A percentile compares a stretch with the other conserved stretches of the same genome.
Evolutionary conservation across 2,797 vertebrate species (phyloP).

Genomic region (Schizopygopsis pylzovi): DNA sequence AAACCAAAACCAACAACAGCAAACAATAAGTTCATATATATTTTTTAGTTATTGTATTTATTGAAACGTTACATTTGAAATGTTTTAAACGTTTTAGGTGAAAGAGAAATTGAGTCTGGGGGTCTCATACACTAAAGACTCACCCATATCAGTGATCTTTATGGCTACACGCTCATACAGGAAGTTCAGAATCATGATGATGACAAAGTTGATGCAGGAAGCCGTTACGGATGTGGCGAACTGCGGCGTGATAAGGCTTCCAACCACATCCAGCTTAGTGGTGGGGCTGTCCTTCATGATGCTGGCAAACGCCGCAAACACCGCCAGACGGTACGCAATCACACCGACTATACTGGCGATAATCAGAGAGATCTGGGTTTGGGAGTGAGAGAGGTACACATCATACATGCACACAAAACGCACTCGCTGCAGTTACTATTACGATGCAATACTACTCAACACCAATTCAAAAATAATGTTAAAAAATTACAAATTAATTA

Average conservation of each 20-base stretch:
- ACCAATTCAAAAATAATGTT: background rate
- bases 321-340: conserved; percentile 93
- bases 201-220: conserved; percentile 95
- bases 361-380: conserved; percentile 88
- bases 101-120: background rate
- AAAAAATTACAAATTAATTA: background rate
- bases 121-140: conserved; percentile 59
- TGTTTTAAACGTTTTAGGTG: background rate
- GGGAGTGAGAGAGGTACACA: conserved; percentile 11
- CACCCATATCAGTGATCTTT: conserved; percentile 98
- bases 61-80: background rate
- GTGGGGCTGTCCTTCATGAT: conserved; percentile 90
- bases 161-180: conserved; percentile 93
- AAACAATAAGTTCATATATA: background rate
- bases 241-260: conserved; percentile 89
- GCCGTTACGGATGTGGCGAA: conserved; percentile 93
- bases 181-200: conserved; percentile 98
- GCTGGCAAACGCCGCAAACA: conserved; percentile 92
- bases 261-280: conserved; percentile 81
- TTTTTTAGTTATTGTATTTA: background rate
- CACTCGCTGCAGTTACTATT: background rate
- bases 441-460: background rate
- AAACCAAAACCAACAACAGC: background rate
- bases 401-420: background rate
- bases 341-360: conserved; percentile 94